phyloP scores from a whole-genome alignment of 2,888 invertebrate genomes.

The Apodemia duryi region DNA sequence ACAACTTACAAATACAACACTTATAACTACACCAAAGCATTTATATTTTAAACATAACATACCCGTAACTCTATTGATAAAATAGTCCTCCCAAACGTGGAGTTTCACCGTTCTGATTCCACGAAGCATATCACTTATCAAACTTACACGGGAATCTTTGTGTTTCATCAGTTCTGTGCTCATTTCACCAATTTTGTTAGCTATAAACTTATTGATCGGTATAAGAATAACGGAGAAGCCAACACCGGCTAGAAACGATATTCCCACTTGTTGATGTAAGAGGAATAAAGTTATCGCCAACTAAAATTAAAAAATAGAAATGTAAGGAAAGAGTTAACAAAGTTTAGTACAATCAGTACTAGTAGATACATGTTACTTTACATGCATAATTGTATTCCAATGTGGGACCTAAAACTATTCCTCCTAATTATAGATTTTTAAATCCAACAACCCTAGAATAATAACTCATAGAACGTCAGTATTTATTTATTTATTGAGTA shows the following conservation, averaged over 20 bases:
- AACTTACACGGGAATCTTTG: conserved; percentile 93
- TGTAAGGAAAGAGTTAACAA: neutral
- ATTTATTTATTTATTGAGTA: too few species aligned
- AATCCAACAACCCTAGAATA: too few species aligned
- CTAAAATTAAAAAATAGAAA: conserved; percentile 64
- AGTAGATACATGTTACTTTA: neutral
- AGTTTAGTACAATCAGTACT: neutral
- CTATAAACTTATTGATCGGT: conserved; percentile 94
- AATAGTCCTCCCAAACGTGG: conserved; percentile 96
- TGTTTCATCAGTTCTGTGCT: conserved; percentile 93
- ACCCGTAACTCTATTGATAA: conserved; percentile 85
- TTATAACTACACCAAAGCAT: neutral
- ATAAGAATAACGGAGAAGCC: conserved; percentile 91
- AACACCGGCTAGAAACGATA: conserved; percentile 94
- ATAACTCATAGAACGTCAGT: too few species aligned
- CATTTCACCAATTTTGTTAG: conserved; percentile 91
- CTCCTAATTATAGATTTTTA: too few species aligned
- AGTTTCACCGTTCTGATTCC: conserved; percentile 95
- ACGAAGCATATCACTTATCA: conserved; percentile 91
- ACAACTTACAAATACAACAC: conserved; percentile 25
- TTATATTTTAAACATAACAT: conserved; percentile 63
- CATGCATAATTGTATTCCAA: too few species aligned
- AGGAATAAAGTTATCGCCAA: conserved; percentile 89
- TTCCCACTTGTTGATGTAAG: conserved; percentile 92
- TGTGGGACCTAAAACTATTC: too few species aligned